Evolutionary conservation across 2,113 vertebrate genomes (phyloP).

Genomic region (Eurypyga helias): DNA sequence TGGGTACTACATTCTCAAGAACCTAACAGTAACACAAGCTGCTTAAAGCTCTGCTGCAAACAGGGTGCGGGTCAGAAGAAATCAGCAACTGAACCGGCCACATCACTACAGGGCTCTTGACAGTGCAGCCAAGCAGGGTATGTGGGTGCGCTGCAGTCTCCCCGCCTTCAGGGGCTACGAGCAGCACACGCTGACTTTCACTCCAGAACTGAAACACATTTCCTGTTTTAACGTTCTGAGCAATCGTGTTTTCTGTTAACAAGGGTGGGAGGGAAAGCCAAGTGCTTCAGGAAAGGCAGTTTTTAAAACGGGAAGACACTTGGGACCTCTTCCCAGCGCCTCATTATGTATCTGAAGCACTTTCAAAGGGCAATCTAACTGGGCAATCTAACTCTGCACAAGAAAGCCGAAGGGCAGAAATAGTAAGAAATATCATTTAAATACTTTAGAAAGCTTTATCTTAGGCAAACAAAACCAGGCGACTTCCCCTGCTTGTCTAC

Average conservation of each 20-base stretch:
- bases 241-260: neutral
- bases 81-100: neutral
- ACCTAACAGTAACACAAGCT: neutral
- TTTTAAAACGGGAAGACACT: neutral
- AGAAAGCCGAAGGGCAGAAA: neutral
- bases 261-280: neutral
- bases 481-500: neutral
- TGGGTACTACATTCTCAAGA: neutral
- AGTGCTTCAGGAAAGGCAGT: neutral
- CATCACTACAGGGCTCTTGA: neutral
- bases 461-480: neutral
- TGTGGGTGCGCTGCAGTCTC: neutral
- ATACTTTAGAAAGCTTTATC: neutral
- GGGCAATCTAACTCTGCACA: neutral
- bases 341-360: neutral
- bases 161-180: neutral
- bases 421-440: neutral
- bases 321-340: neutral
- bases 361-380: neutral
- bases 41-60: neutral
- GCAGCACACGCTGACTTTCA: neutral
- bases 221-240: neutral
- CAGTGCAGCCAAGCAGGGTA: neutral
- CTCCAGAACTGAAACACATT: neutral
- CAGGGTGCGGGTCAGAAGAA: neutral